Evolutionary conservation across 2,797 vertebrate species (phyloP), one percentile per base, ranked within the genome.

Genomic region (Muraenolepis orangiensis): DNA sequence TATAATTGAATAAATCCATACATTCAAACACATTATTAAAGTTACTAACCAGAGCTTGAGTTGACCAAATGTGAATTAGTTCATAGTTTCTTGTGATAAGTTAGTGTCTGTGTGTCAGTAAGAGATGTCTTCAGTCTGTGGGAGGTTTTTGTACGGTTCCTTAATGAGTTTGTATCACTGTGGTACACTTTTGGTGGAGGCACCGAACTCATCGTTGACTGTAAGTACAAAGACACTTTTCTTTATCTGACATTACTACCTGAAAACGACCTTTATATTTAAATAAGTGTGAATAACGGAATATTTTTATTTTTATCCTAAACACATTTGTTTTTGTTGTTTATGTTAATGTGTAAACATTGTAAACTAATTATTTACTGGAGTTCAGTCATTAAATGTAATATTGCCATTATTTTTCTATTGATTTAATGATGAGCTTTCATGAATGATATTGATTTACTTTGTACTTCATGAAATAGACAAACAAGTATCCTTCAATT

Each of bases 101-200:
- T 4, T 4, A 46, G 28, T 18, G 14, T 10, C 14, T 32, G 31
- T 30, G 6, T 57, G 11, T 11, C 20, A 40, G 20, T 31, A 26
- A 46, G 23, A 0, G n/a, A 10, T 23, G 70, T 57, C 29, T 29
- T 73, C 6, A 69, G 26, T 71, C 8, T 72, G 78, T 71, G 74
- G 31, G 70, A 83, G 84, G 77, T 87, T 87, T 89, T 87, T 87
- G 82, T 85, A 75, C 82, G 68, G 68, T 73, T 38, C 4, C 69
- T 82, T 68, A 78, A 81, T 78, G 72, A 74, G 66, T 83, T 74
- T 88, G 69, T 82, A 74, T 84, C 83, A 88, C 80, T 86, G 85
- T 89, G 82, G 85, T 29, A 0, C 0, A 86, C 82, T 70, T 89
- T 89, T 68, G 87, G 86, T 76, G 81, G 81, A 77, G 87, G 88